Base-by-base conservation (phyloP, 64 coral and sea anemone species). In the Acropora yongei region DNA sequence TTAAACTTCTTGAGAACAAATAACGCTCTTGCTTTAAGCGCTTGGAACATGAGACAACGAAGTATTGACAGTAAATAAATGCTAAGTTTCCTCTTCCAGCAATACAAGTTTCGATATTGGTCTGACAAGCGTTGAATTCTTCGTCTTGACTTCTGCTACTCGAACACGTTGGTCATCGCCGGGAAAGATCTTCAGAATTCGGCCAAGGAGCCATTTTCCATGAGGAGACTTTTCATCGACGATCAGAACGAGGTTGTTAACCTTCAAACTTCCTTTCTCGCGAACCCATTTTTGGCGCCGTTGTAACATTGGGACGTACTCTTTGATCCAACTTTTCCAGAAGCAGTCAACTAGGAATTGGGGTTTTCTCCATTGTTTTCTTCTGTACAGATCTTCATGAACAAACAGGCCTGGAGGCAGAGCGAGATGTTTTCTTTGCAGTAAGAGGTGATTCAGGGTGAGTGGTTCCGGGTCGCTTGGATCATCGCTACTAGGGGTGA, bases 321-420 rank as follows among this genome's bases (percentile, higher is more conserved):
- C 11, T 12, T 18, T 12, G 63, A 67, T 67, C 63, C 10, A 67
- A 8, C 63, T 67, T 18, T 67, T 67, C 63, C 63, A 67, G 58
- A 88, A 88, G 71, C 40, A 57, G 43, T 88, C 51, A 14, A 49
- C 72, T 30, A 88, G 46, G 42, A 72, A 65, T n/a, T n/a, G 3
- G 49, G 41, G 6, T 57, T 4, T 76, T 55, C 82, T 74, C 90
- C 90, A 92, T 39, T 86, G 82, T 49, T 86, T 77, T 20, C 80
- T 68, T 13, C 67, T 39, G n/a, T 75, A 65, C 30, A 85, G 41
- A 8, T 86, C 90, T 8, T 75, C 69, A 57, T 19, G 20, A 44
- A 60, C 43, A 68, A 92, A 92, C 4, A 68, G 8, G 1, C 90
- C 72, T 14, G 90, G 73, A 44, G 90, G 90, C 6, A 78, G 14